Evolutionary conservation across 2,888 invertebrate species (phyloP), one percentile per base, ranked within the genome.

Genomic region (Orthonychiurus folsomi): DNA sequence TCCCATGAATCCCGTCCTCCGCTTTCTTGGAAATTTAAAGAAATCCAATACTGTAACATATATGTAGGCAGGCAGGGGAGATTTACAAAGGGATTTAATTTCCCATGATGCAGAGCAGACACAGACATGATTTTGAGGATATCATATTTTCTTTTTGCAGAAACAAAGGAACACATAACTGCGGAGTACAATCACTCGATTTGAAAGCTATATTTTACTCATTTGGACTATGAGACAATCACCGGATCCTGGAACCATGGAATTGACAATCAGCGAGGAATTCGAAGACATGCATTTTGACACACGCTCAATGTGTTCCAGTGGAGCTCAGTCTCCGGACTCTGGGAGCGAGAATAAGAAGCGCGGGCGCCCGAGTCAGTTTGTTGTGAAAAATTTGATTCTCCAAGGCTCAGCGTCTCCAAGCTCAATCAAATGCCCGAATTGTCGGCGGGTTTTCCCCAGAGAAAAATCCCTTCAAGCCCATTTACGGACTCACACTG

Each of bases 391-490:
- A 66, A 81, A 82, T 64, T 79, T 87, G 59, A 86, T 87, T 76
- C 79, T 83, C 69, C 84, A 86, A 77, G 87, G 87, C 50, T 82
- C 84, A 54, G 83, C 84, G 26, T 85, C 85, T 15, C 83, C 83
- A 5, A 84, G 84, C 74, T 82, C 83, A 63, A 86, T 87, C 69
- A 85, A 85, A 74, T 88, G 88, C 76, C 80, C 81, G 60, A 84
- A 81, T 73, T 87, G 88, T 76, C 82, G 82, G 68, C 78, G 88
- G 62, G 85, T 86, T 24, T 88, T 88, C 75, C 88, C 88, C 1
- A 78, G 87, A 69, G 86, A 87, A 74, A 88, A 88, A 76, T 86
- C 85, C 12, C 79, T 87, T 0, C 86, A 86, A 75, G 87, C 87
- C 21, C 84, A 84, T 74, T 75, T 83, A 37, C 77, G 84, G 70